Evolutionary conservation across 1,140 invertebrate species (phyloP).

Genomic region (Drosophila elegans): DNA sequence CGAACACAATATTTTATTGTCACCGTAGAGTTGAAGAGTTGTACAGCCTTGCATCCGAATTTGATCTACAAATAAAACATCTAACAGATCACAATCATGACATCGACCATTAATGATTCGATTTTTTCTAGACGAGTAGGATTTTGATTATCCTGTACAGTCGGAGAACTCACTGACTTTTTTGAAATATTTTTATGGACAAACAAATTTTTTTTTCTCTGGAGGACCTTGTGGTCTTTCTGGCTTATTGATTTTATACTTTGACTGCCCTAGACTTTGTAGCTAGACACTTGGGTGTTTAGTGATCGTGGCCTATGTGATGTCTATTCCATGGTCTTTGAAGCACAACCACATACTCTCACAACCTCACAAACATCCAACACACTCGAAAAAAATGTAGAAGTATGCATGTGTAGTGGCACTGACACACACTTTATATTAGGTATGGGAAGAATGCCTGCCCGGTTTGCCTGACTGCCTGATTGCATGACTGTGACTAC

Average conservation of each 20-base stretch:
- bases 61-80: slow-evolving; percentile 15
- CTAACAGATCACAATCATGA: slow-evolving; percentile 3
- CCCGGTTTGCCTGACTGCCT: slow-evolving; percentile 65
- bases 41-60: slow-evolving; percentile 38
- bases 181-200: neutral
- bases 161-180: neutral
- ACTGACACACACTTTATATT: slow-evolving; percentile 37
- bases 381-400: slow-evolving; percentile 26
- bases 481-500: slow-evolving; percentile 67
- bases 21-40: slow-evolving; percentile 40
- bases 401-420: slow-evolving; percentile 63
- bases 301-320: neutral
- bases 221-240: neutral
- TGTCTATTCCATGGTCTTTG: neutral
- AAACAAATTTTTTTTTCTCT: neutral
- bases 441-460: slow-evolving; percentile 56
- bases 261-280: slow-evolving; percentile 19
- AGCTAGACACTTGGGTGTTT: slow-evolving; percentile 12
- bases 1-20: slow-evolving; percentile 41
- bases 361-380: slow-evolving; percentile 16
- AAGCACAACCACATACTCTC: slow-evolving; percentile 3
- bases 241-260: neutral
- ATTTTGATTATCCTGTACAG: neutral
- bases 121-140: slow-evolving; percentile 2
- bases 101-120: neutral